Conservation (phyloP, 1,140 invertebrate species). For the Meteorus sp. region DNA sequence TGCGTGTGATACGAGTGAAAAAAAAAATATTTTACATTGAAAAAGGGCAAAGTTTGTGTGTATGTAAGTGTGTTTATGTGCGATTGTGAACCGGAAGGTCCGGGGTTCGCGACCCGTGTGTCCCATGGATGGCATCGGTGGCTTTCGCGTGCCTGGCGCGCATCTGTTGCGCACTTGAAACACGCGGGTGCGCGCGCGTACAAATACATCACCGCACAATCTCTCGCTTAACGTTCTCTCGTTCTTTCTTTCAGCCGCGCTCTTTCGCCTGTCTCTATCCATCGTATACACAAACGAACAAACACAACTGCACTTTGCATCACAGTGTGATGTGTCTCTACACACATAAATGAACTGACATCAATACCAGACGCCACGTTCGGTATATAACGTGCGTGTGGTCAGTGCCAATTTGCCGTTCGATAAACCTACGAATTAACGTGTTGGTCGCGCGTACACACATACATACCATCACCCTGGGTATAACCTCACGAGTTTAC, state of each 20-base stretch:
- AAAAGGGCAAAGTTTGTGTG: too few species aligned
- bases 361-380: slow-evolving; percentile 1
- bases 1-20: too few species aligned
- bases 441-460: slow-evolving; percentile 34
- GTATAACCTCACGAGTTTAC: slow-evolving; percentile 40
- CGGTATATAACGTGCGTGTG: slow-evolving; percentile 36
- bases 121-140: slow-evolving; percentile 33
- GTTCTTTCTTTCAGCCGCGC: too few species aligned
- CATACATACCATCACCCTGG: too few species aligned
- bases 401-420: slow-evolving; percentile 52
- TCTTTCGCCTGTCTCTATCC: not conserved
- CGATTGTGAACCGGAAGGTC: slow-evolving; percentile 38
- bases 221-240: too few species aligned
- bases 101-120: slow-evolving; percentile 50
- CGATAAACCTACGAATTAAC: slow-evolving; percentile 46
- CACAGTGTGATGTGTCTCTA: too few species aligned
- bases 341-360: slow-evolving; percentile 13
- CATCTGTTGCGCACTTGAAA: slow-evolving; percentile 55
- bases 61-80: not conserved
- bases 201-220: too few species aligned
- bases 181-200: slow-evolving; percentile 33
- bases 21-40: too few species aligned
- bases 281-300: slow-evolving; percentile 5
- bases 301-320: slow-evolving; percentile 10
- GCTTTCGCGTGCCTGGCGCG: slow-evolving; percentile 52